Evolutionary conservation across 1,140 invertebrate species (phyloP).

Genomic region (Rhysida immarginata): DNA sequence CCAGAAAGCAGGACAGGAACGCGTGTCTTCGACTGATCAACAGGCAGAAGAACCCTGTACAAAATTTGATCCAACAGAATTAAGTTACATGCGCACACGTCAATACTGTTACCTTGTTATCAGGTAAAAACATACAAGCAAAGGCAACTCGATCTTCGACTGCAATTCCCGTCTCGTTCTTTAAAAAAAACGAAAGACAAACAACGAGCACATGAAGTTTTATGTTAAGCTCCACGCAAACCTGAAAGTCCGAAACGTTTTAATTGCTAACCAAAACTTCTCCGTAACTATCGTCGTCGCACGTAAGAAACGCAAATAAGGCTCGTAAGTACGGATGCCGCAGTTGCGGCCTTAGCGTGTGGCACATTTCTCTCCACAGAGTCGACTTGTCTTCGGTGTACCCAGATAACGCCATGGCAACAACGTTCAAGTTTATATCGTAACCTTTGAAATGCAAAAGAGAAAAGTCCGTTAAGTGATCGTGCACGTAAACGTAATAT

Average conservation of each 20-base stretch:
- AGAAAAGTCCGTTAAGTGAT: not conserved
- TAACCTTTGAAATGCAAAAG: not conserved
- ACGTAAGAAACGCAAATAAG: constrained; percentile 79
- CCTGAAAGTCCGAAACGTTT: not conserved
- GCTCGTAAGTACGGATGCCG: constrained; percentile 77
- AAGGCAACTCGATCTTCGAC: constrained; percentile 85
- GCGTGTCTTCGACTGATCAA: too few relatives aligned
- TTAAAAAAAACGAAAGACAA: constrained; percentile 20
- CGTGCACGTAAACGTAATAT: not conserved
- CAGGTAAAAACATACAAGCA: constrained; percentile 73
- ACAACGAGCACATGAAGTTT: not conserved
- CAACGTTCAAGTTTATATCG: constrained; percentile 35
- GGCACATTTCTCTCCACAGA: constrained; percentile 67
- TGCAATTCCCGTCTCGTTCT: constrained; percentile 63
- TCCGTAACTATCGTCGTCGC: constrained; percentile 59
- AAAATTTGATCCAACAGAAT: too few relatives aligned
- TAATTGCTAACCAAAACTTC: constrained; percentile 52
- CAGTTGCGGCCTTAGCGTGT: constrained; percentile 48
- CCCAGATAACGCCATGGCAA: constrained; percentile 79
- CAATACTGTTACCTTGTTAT: constrained; percentile 39
- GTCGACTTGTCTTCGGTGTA: constrained; percentile 65
- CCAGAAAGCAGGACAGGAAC: too few relatives aligned
- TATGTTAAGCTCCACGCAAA: constrained; percentile 6
- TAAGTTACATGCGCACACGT: too few relatives aligned
- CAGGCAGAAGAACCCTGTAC: too few relatives aligned